These are phyloP conservation scores for Malurus melanocephalus DNA, from an alignment of 2,113 vertebrate genomes.

Conservation along the genomic window DNA sequence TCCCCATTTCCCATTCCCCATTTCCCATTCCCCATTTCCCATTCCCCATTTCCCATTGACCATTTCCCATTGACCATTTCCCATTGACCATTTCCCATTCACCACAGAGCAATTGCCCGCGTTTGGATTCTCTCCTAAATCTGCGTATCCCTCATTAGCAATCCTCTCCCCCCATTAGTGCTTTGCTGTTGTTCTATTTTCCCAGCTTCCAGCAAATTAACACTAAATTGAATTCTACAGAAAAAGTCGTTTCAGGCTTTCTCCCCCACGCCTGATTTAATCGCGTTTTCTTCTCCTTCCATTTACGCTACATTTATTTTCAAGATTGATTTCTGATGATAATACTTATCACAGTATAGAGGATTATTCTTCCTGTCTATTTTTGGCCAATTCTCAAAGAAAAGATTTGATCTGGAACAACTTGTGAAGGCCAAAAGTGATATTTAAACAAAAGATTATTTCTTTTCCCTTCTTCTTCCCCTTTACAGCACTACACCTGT, in stretches of 20 bases:
- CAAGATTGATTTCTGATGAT: slow-evolving; percentile 3
- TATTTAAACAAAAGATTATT: not conserved
- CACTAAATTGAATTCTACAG: not conserved
- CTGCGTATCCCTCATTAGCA: not conserved
- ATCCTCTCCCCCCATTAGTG: not conserved
- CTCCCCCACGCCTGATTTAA: not conserved
- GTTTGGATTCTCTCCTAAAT: not conserved
- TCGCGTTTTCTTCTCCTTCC: not conserved
- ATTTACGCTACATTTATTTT: not conserved
- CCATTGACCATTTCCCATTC: not conserved
- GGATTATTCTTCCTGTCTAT: not conserved
- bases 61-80: too few relatives aligned
- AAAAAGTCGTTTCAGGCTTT: not conserved
- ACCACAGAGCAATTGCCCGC: not conserved
- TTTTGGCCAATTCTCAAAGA: not conserved
- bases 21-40: too few relatives aligned
- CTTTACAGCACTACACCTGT: not conserved
- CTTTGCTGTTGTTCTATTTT: not conserved
- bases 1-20: too few relatives aligned
- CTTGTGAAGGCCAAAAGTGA: not conserved
- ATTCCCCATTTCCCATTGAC: too few relatives aligned
- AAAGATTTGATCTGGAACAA: slow-evolving; percentile 9
- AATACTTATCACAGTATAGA: not conserved
- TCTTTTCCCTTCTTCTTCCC: not conserved
- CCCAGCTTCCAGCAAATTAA: not conserved